Evolutionary conservation across 2,888 invertebrate genomes (phyloP), one percentile per base, ranked within the genome.

Genomic region (Aelia acuminata): DNA sequence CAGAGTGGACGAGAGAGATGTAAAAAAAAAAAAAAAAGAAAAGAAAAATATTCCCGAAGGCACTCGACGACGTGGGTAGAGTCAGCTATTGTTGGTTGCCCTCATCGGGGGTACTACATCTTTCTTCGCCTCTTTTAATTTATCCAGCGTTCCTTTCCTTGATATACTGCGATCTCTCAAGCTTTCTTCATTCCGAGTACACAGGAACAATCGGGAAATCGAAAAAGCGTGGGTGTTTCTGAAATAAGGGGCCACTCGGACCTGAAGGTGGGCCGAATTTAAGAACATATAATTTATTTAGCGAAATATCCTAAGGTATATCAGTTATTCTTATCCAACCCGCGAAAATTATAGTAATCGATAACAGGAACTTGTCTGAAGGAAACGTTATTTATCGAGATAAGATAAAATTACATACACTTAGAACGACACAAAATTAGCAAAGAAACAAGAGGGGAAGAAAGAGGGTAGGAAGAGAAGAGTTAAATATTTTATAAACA

Each of bases 91-190:
- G 80, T 47, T n/a, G 80, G 80, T 43, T 43, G 80, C n/a, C 80
- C 80, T 80, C 80, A 80, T 80, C 80, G 11, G n/a, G 4, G 39
- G 11, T 80, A 80, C 43, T 43, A 80, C 80, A n/a, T 47, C 80
- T 80, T 80, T 80, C 80, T 47, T 80, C n/a, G 10, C 80, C 80
- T 47, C 80, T 80, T 80, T 80, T 80, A 80, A 80, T 80, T 80
- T 80, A 43, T 15, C 80, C 43, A 43, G 80, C 11, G 80, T 80
- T 22, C 43, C n/a, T n/a, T 35, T 43, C 43, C 22, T 47, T 80
- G 43, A 43, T 47, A 7, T 80, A 80, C 80, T 80, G 43, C 80
- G n/a, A 39, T 47, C 43, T 80, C 39, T 80, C 43, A n/a, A 80
- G 39, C 43, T 0, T 47, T 80, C 43, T 80, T 43, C 43, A 22